Conservation (phyloP, 64 coral and sea anemone species). For the Montipora efflorescens region DNA sequence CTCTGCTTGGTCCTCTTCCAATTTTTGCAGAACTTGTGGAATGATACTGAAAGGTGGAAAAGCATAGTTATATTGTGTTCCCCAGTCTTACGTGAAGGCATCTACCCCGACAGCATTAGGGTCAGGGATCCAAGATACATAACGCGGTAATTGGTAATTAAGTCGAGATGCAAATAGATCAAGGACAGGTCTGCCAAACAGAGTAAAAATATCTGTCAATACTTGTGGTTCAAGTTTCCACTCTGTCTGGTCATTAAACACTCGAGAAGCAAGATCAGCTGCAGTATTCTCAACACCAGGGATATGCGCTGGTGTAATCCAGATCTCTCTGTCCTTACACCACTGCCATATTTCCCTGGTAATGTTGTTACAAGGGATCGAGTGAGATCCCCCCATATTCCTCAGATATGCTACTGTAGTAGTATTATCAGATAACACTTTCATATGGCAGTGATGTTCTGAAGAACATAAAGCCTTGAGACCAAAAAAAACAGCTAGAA, state of each 20-base stretch:
- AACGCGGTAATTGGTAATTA: background rate
- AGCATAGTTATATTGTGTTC: background rate
- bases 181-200: conserved; percentile 14
- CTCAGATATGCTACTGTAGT: too few relatives aligned
- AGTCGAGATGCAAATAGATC: conserved; percentile 39
- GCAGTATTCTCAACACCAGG: background rate
- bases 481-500: too few relatives aligned
- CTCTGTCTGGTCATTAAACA: conserved; percentile 40
- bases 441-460: too few relatives aligned
- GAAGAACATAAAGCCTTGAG: too few relatives aligned
- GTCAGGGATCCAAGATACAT: background rate
- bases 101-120: conserved; percentile 6
- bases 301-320: background rate
- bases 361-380: too few relatives aligned
- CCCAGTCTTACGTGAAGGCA: conserved; percentile 23
- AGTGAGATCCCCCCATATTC: too few relatives aligned
- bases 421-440: too few relatives aligned
- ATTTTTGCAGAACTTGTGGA: too few relatives aligned
- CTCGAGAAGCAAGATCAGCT: background rate
- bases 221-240: conserved; percentile 28
- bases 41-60: too few relatives aligned
- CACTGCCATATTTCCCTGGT: background rate
- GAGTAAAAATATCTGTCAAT: background rate
- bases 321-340: background rate
- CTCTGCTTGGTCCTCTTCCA: background rate